These are phyloP conservation scores for Cyclopterus lumpus DNA, from an alignment of 2,797 vertebrate species.

Conservation along the genomic window DNA sequence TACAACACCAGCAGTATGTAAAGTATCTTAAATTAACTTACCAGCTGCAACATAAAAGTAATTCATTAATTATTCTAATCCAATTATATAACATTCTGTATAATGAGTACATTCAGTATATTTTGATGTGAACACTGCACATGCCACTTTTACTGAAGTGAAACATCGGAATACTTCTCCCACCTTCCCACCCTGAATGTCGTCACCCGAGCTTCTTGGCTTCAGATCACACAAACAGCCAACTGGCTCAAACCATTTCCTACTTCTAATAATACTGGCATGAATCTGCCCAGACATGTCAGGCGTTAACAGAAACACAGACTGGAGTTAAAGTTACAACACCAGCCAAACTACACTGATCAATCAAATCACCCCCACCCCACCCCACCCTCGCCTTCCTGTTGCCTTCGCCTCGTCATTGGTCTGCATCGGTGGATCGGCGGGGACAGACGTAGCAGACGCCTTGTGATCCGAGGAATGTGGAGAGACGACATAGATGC, in stretches of 20 bases:
- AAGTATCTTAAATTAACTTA: neutral
- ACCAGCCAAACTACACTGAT: neutral
- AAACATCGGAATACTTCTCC: neutral
- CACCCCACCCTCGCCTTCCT: neutral
- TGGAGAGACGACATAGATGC: conserved; percentile 57
- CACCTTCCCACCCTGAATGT: neutral
- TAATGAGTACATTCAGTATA: neutral
- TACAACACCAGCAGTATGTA: neutral
- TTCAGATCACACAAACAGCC: conserved; percentile 38
- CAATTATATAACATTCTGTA: neutral
- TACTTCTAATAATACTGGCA: conserved; percentile 14
- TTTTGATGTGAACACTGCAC: neutral
- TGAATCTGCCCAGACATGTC: conserved; percentile 39
- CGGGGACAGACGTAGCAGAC: conserved; percentile 68
- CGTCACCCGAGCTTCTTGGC: conserved; percentile 24
- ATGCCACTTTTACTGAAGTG: neutral
- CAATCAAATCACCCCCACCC: neutral
- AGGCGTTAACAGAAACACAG: conserved; percentile 19
- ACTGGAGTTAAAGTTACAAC: neutral
- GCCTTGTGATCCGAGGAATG: conserved; percentile 74
- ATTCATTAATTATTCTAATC: too few species aligned
- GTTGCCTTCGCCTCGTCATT: conserved; percentile 18
- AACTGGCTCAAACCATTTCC: conserved; percentile 36
- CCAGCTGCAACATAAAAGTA: neutral
- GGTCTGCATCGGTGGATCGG: conserved; percentile 33